These are phyloP conservation scores for Phyto melanocephala DNA, from an alignment of 2,888 invertebrate species.

Conservation along the genomic window DNA sequence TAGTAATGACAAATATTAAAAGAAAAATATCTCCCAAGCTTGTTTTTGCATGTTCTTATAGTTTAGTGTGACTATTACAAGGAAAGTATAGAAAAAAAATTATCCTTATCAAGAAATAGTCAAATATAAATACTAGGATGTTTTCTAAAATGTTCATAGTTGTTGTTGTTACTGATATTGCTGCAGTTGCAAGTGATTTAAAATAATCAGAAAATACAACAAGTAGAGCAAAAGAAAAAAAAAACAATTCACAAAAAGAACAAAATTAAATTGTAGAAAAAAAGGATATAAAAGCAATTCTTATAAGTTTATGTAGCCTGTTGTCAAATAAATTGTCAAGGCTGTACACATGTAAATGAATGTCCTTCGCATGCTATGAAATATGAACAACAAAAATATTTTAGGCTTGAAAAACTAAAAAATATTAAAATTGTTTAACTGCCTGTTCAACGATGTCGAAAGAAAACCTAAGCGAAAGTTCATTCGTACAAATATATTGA, in stretches of 20 bases:
- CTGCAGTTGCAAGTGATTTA: conserved; percentile 53
- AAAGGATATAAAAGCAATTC: conserved; percentile 26
- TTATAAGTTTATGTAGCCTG: not conserved
- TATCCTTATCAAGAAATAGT: conserved; percentile 18
- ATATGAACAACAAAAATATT: no score
- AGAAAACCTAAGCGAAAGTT: no score
- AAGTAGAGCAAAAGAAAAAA: not conserved
- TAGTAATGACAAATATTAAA: conserved; percentile 42
- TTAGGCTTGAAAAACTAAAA: no score
- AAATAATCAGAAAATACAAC: conserved; percentile 54
- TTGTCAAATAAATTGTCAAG: conserved; percentile 16
- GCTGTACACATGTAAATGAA: no score
- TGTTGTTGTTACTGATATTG: conserved; percentile 19
- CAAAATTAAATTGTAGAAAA: not conserved
- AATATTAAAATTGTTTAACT: no score
- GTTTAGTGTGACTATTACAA: not conserved
- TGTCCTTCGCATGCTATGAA: not conserved
- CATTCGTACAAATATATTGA: no score
- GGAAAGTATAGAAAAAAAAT: not conserved
- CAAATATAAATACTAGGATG: conserved; percentile 5
- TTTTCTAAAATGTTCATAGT: not conserved
- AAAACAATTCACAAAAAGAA: not conserved
- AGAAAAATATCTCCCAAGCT: conserved; percentile 24
- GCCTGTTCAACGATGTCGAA: no score
- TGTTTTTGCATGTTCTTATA: conserved; percentile 14